Conservation (phyloP, 1,140 invertebrate genomes). For the Eriocheir sinensis region DNA sequence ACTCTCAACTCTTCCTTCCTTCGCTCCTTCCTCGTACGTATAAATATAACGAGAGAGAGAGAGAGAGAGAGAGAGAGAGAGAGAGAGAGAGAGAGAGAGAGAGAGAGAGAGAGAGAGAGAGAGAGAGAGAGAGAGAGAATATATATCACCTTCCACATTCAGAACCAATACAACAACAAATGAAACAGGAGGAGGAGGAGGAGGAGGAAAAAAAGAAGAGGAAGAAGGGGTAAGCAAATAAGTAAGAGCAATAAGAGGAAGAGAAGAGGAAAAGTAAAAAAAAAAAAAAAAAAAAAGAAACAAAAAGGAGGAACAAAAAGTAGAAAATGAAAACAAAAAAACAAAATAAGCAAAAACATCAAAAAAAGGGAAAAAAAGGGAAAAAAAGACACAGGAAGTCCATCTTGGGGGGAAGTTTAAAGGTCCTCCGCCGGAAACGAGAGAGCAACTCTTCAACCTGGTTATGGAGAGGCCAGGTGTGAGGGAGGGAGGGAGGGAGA, state of each 20-base stretch:
- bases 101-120: too few relatives aligned
- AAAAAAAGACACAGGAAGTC: conserved; percentile 40
- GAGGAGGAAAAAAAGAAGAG: too few relatives aligned
- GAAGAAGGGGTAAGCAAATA: neutral
- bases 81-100: too few relatives aligned
- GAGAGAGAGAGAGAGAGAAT: neutral
- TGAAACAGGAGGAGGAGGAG: neutral
- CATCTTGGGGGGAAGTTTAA: conserved; percentile 54
- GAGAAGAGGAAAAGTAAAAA: too few relatives aligned
- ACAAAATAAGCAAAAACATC: too few relatives aligned
- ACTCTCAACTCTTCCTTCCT: neutral
- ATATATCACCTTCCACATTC: neutral
- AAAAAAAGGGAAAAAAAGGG: neutral
- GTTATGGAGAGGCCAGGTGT: conserved; percentile 27
- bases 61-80: too few relatives aligned
- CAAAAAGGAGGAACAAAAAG: neutral
- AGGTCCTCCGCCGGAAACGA: conserved; percentile 43
- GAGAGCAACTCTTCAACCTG: conserved; percentile 20
- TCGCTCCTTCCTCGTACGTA: neutral
- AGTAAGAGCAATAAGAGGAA: neutral
- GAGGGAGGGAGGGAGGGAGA: neutral
- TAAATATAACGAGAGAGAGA: too few relatives aligned
- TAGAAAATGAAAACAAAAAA: too few relatives aligned
- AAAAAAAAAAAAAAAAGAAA: neutral
- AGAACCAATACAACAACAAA: too few relatives aligned